Conservation (phyloP, 2,888 invertebrate species). For the Stenchaetothrips biformis region DNA sequence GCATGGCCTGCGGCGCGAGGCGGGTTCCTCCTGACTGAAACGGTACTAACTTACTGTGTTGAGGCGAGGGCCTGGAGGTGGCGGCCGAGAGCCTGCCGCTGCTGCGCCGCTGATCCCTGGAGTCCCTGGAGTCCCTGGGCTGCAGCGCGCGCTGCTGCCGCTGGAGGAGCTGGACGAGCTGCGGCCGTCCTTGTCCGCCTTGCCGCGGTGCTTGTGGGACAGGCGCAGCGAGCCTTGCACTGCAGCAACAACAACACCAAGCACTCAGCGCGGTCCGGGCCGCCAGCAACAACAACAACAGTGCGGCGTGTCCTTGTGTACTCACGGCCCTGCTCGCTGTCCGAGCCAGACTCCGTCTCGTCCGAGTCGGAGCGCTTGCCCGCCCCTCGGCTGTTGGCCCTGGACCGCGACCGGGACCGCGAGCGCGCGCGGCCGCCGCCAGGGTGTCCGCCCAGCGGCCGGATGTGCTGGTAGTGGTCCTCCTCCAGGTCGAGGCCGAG, state of each 20-base stretch:
- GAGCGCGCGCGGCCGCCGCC: slow-evolving; percentile 25
- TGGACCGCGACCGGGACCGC: slow-evolving; percentile 27
- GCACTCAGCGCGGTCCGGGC: slow-evolving; percentile 40
- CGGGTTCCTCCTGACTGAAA: slow-evolving; percentile 38
- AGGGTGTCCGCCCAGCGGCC: slow-evolving; percentile 21
- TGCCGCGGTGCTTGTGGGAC: slow-evolving; percentile 2
- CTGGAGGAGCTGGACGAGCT: slow-evolving; percentile 3
- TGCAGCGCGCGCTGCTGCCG: slow-evolving; percentile 43
- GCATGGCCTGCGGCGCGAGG: slow-evolving; percentile 32
- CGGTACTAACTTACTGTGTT: slow-evolving; percentile 59
- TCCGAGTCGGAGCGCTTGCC: slow-evolving; percentile 49
- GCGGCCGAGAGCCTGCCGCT: slow-evolving; percentile 40
- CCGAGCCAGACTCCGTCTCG: slow-evolving; percentile 54
- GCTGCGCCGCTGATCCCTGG: slow-evolving; percentile 39
- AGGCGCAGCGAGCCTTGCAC: slow-evolving; percentile 37
- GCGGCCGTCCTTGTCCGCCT: slow-evolving; percentile 19
- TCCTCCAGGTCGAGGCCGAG: slow-evolving; percentile 43
- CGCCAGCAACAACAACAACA: slow-evolving; percentile 35
- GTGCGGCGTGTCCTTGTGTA: slow-evolving; percentile 46
- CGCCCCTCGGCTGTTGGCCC: slow-evolving; percentile 27
- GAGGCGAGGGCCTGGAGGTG: slow-evolving; percentile 50
- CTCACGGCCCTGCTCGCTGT: slow-evolving; percentile 50
- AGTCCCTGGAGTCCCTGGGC: slow-evolving; percentile 49
- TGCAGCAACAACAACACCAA: slow-evolving; percentile 47
- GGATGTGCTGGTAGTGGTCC: slow-evolving; percentile 22